These are phyloP conservation scores for Eurypyga helias DNA, from an alignment of 2,113 vertebrate species.

Conservation along the genomic window DNA sequence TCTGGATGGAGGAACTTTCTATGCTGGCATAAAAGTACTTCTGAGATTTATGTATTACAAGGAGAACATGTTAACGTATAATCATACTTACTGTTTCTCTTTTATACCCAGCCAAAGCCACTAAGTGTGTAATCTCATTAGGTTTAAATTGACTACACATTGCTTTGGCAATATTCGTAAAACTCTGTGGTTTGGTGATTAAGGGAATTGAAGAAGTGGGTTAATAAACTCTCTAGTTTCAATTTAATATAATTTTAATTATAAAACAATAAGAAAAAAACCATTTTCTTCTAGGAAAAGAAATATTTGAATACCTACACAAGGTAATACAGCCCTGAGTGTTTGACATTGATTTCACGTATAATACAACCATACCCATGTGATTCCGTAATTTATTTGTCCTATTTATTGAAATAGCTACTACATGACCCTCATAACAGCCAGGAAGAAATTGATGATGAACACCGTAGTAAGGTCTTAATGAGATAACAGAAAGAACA, in stretches of 20 bases:
- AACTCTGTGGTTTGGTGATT: slow-evolving; percentile 25
- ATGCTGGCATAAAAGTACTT: background rate
- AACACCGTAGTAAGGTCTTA: slow-evolving; percentile 23
- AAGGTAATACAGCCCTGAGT: background rate
- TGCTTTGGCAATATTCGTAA: slow-evolving; percentile 35
- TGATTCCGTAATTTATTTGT: background rate
- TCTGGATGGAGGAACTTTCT: background rate
- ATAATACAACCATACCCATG: background rate
- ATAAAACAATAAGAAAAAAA: background rate
- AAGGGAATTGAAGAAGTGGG: background rate
- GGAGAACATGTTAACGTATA: slow-evolving; percentile 7
- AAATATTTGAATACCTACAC: background rate
- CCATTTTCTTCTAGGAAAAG: slow-evolving; percentile 33
- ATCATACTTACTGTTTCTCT: background rate
- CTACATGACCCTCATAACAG: background rate
- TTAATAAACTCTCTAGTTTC: slow-evolving; percentile 21
- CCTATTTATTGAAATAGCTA: background rate
- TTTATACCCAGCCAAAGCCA: slow-evolving; percentile 19
- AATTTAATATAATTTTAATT: slow-evolving; percentile 8
- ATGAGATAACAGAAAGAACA: background rate
- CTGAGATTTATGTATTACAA: slow-evolving; percentile 49
- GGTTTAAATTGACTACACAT: slow-evolving; percentile 42
- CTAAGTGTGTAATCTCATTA: slow-evolving; percentile 60
- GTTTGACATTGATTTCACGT: background rate
- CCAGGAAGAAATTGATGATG: slow-evolving; percentile 15